A percentile compares a stretch with the other conserved stretches of the same genome.
phyloP scores from a whole-genome alignment of 2,888 invertebrate genomes.

The Nephrotoma appendiculata region DNA sequence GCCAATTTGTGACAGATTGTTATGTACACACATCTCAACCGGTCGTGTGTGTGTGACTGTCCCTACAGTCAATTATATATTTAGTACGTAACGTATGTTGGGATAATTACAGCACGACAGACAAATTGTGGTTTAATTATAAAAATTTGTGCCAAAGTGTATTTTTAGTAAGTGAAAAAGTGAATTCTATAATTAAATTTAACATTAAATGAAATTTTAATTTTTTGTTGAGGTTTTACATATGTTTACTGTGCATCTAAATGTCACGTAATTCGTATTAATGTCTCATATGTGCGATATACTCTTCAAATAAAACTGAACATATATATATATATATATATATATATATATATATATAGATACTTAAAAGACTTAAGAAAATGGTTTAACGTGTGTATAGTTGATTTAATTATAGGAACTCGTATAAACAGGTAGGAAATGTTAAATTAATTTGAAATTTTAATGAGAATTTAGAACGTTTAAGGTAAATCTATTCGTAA shows the following conservation, averaged over 20 bases:
- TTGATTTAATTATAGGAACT: too few relatives aligned
- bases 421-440: too few relatives aligned
- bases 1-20: background rate
- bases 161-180: background rate
- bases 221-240: background rate
- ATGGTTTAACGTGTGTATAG: too few relatives aligned
- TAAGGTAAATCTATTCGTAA: too few relatives aligned
- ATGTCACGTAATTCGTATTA: background rate
- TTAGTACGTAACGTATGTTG: background rate
- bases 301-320: too few relatives aligned
- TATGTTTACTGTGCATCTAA: background rate
- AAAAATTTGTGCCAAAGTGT: background rate
- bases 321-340: too few relatives aligned
- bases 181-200: background rate
- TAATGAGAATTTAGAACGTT: too few relatives aligned
- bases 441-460: too few relatives aligned
- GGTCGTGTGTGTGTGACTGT: background rate
- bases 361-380: too few relatives aligned
- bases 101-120: background rate
- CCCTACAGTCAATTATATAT: too few relatives aligned
- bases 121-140: background rate
- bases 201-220: background rate
- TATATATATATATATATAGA: too few relatives aligned
- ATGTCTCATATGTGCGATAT: too few relatives aligned
- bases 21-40: background rate